Evolutionary conservation across 2,113 vertebrate genomes (phyloP).

Genomic region (Eupsittula cactorum): DNA sequence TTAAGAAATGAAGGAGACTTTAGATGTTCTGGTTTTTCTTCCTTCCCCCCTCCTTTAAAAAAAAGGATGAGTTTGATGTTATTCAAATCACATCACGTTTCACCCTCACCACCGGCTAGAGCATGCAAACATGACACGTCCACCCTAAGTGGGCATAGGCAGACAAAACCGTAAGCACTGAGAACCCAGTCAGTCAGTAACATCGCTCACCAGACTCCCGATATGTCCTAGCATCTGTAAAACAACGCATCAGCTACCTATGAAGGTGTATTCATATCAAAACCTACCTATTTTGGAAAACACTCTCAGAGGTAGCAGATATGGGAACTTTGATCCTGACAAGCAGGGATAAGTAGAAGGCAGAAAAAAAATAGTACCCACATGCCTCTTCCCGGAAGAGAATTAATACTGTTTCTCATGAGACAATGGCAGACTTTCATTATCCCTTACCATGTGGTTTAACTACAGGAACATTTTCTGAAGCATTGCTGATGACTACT

Average conservation of each 20-base stretch:
- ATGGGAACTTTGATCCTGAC: neutral
- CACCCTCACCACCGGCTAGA: neutral
- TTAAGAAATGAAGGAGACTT: neutral
- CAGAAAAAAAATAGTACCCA: neutral
- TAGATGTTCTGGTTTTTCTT: fast-evolving
- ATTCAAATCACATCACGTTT: neutral
- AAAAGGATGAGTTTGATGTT: neutral
- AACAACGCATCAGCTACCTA: neutral
- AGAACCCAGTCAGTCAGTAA: neutral
- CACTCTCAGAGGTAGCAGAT: neutral
- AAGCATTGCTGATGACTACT: neutral
- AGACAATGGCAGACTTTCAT: neutral
- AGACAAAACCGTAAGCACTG: neutral
- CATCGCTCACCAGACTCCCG: neutral
- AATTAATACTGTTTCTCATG: neutral
- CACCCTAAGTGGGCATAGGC: neutral
- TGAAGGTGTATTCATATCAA: neutral
- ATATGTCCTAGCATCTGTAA: neutral
- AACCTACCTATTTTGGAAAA: neutral
- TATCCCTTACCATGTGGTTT: neutral
- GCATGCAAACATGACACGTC: neutral
- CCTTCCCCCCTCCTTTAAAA: neutral
- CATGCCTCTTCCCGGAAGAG: neutral
- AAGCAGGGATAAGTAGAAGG: neutral
- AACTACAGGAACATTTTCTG: neutral